phyloP scores from a whole-genome alignment of 2,797 vertebrate genomes.

The Prionace glauca region DNA sequence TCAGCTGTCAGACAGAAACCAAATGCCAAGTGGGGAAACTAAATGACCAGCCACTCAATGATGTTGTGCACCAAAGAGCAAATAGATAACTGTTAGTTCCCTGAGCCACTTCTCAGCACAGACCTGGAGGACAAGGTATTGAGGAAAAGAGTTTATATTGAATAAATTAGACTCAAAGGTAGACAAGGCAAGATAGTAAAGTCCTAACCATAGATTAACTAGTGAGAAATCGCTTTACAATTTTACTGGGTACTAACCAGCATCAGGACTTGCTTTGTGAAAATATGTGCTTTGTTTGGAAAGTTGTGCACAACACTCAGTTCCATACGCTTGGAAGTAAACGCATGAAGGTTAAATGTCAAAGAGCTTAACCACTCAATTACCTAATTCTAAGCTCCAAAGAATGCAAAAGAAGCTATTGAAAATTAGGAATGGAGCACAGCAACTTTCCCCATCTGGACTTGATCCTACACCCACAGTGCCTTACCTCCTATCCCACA shows the following conservation, averaged over 20 bases:
- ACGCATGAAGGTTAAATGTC: not conserved
- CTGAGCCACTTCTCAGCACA: too few relatives aligned
- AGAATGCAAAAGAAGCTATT: not conserved
- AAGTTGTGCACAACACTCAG: not conserved
- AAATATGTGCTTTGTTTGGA: not conserved
- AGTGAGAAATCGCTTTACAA: not conserved
- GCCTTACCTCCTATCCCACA: not conserved
- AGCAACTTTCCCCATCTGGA: not conserved
- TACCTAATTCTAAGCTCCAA: not conserved
- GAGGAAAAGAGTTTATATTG: not conserved
- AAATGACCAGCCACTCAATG: too few relatives aligned
- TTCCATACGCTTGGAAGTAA: not conserved
- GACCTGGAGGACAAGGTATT: not conserved
- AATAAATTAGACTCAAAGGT: not conserved
- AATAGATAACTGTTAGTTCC: too few relatives aligned
- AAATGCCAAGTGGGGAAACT: too few relatives aligned
- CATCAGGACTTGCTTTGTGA: not conserved
- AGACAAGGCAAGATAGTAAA: not conserved
- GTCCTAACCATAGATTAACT: not conserved
- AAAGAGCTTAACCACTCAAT: not conserved
- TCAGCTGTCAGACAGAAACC: too few relatives aligned
- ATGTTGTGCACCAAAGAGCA: too few relatives aligned
- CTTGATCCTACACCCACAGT: not conserved
- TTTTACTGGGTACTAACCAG: not conserved
- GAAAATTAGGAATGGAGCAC: not conserved